phyloP scores from a whole-genome alignment of 2,113 vertebrate species.

The Naja naja region DNA sequence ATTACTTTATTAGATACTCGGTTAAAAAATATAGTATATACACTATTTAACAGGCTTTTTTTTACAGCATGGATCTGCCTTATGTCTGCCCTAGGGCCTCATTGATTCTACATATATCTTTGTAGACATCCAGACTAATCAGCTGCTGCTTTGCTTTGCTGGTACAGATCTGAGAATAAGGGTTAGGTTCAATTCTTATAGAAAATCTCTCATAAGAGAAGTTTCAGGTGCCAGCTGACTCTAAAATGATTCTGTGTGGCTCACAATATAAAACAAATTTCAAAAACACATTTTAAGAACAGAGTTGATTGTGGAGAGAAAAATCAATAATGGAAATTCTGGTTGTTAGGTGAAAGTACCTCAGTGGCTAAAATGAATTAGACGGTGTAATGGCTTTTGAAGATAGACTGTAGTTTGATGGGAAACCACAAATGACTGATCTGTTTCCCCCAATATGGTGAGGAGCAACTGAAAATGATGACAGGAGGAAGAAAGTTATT shows the following conservation, averaged over 20 bases:
- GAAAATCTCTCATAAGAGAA: background rate
- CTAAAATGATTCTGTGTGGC: background rate
- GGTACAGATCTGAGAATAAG: background rate
- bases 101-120: background rate
- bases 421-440: background rate
- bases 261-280: background rate
- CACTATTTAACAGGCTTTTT: background rate
- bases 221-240: background rate
- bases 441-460: background rate
- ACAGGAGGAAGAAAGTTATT: background rate
- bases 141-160: background rate
- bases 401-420: background rate
- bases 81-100: background rate
- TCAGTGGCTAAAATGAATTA: background rate
- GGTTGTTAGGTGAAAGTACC: background rate
- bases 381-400: background rate
- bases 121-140: background rate
- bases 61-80: background rate
- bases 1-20: background rate
- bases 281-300: background rate
- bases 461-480: background rate
- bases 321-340: background rate
- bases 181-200: background rate
- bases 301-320: background rate
- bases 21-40: background rate